These are phyloP conservation scores for Pteronura brasiliensis DNA, from an alignment of 2,113 vertebrate genomes.

Conservation along the genomic window DNA sequence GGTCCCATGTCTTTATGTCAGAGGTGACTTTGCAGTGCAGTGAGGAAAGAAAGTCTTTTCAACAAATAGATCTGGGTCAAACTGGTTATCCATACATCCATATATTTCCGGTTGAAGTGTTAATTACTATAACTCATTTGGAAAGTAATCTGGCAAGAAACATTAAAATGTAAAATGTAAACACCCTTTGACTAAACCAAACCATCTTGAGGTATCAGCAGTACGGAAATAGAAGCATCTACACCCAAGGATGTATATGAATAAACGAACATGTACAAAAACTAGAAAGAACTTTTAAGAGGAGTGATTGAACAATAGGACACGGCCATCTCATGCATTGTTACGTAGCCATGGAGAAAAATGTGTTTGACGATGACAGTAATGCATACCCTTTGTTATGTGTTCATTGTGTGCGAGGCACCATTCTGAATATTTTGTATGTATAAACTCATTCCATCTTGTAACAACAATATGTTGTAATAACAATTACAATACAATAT, in stretches of 20 bases:
- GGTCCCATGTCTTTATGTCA: not conserved
- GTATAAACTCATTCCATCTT: not conserved
- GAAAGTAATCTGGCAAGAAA: conserved; percentile 1
- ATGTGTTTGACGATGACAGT: not conserved
- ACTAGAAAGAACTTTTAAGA: not conserved
- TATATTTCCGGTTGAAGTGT: not conserved
- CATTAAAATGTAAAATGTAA: conserved; percentile 19
- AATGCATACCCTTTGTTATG: not conserved
- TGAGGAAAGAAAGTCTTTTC: not conserved
- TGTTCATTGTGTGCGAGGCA: not conserved
- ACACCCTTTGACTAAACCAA: not conserved
- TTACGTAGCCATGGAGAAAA: not conserved
- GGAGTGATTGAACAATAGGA: not conserved
- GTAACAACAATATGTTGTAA: not conserved
- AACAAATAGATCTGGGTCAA: not conserved
- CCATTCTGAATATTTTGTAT: not conserved
- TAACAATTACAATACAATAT: not conserved
- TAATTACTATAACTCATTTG: not conserved
- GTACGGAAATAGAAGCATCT: not conserved
- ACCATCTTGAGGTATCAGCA: not conserved
- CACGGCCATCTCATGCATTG: not conserved
- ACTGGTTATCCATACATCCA: not conserved
- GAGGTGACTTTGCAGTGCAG: not conserved
- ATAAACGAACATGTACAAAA: not conserved
- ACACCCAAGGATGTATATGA: not conserved